Conservation (phyloP, 1,140 invertebrate species). For the Solenopsis fugax region DNA sequence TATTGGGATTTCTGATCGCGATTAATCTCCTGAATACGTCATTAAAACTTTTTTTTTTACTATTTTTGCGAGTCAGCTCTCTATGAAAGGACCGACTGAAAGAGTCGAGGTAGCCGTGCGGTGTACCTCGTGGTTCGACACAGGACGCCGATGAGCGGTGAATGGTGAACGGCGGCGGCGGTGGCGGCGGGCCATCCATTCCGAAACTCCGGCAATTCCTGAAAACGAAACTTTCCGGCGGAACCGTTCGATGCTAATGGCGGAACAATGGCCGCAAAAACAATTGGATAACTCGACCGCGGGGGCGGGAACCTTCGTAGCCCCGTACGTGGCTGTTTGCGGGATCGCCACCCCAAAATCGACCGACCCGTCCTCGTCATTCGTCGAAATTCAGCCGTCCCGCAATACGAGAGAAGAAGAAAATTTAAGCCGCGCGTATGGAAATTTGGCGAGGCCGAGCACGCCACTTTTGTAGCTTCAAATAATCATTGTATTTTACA, state of each 20-base stretch:
- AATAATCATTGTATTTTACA: no score
- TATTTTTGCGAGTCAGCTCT: background rate
- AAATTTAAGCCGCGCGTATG: background rate
- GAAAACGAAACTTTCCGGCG: conserved; percentile 71
- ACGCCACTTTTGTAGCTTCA: background rate
- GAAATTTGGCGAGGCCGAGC: background rate
- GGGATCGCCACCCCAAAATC: conserved; percentile 59
- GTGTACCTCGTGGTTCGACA: conserved; percentile 41
- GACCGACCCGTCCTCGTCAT: conserved; percentile 45
- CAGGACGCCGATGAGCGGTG: conserved; percentile 36
- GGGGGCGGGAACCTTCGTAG: conserved; percentile 54
- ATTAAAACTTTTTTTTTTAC: conserved; percentile 33
- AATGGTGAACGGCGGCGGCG: conserved; percentile 45
- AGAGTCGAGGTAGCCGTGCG: conserved; percentile 27
- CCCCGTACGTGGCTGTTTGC: conserved; percentile 52
- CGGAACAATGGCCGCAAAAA: conserved; percentile 71
- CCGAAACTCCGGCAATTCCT: conserved; percentile 66
- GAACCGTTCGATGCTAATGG: conserved; percentile 74
- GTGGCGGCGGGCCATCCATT: conserved; percentile 57
- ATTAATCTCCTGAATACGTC: conserved; percentile 16
- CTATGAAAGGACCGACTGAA: conserved; percentile 27
- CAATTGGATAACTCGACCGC: conserved; percentile 70
- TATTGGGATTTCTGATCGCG: background rate
- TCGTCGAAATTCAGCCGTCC: conserved; percentile 47
- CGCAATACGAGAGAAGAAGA: background rate